These are phyloP conservation scores for Nymphalis io DNA, from an alignment of 1,140 invertebrate genomes.

Conservation along the genomic window DNA sequence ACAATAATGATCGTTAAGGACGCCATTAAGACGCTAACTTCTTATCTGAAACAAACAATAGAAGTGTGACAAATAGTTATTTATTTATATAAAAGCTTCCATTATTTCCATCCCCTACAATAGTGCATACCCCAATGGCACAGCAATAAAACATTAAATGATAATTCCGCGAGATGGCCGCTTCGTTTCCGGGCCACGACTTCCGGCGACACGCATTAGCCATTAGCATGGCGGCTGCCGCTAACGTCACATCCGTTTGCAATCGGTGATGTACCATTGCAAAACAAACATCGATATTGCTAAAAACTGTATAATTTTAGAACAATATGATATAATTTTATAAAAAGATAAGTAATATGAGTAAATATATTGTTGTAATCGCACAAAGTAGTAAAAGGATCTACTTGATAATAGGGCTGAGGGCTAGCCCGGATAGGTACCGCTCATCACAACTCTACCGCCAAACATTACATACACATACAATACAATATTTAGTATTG, in stretches of 20 bases:
- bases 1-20: not conserved
- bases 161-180: conserved; percentile 70
- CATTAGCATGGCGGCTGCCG: conserved; percentile 70
- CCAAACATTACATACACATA: no score
- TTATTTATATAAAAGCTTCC: conserved; percentile 13
- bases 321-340: not conserved
- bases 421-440: no score
- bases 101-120: conserved; percentile 15
- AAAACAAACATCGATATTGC: conserved; percentile 10
- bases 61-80: conserved; percentile 3
- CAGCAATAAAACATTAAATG: conserved; percentile 73
- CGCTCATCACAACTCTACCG: no score
- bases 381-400: not conserved
- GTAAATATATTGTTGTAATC: no score
- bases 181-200: conserved; percentile 58
- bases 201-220: conserved; percentile 75
- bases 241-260: conserved; percentile 63
- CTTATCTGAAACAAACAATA: not conserved
- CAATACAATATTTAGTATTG: no score
- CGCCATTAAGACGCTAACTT: not conserved
- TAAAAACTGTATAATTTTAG: not conserved
- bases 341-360: not conserved
- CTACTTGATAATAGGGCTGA: no score
- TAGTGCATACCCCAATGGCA: conserved; percentile 37
- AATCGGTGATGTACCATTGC: conserved; percentile 34